These are phyloP conservation scores for Macroglossus sobrinus DNA, from an alignment of 2,113 vertebrate species.

Conservation along the genomic window DNA sequence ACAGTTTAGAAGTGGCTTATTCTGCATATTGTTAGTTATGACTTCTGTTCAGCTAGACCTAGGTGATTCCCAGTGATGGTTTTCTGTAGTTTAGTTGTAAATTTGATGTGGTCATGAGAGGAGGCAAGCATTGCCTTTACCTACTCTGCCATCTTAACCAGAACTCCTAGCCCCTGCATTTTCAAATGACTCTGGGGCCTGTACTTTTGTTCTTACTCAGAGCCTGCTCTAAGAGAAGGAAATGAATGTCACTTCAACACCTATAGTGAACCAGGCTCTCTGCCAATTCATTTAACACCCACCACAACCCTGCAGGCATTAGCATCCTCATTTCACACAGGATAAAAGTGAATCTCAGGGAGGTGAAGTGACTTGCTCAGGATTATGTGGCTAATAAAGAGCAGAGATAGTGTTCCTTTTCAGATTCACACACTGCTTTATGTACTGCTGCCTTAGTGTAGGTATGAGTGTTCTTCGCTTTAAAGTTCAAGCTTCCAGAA, in stretches of 20 bases:
- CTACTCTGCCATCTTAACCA: too few relatives aligned
- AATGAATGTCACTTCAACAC: not conserved
- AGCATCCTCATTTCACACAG: not conserved
- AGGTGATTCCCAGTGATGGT: too few relatives aligned
- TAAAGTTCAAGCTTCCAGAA: conserved; percentile 26
- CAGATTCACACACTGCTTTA: not conserved
- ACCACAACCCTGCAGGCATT: not conserved
- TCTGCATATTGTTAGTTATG: too few relatives aligned
- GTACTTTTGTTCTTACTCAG: not conserved
- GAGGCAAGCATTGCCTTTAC: too few relatives aligned
- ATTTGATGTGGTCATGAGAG: too few relatives aligned
- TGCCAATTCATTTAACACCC: not conserved
- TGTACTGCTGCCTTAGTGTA: not conserved
- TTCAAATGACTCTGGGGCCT: not conserved
- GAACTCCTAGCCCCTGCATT: not conserved
- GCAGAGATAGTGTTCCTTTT: not conserved
- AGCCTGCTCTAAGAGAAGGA: not conserved
- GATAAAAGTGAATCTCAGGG: not conserved
- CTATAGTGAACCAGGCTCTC: not conserved
- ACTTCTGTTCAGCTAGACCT: too few relatives aligned
- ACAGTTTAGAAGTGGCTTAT: too few relatives aligned
- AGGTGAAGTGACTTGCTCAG: not conserved
- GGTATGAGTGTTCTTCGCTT: not conserved
- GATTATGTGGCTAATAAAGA: not conserved
- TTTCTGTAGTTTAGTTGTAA: too few relatives aligned